Base-by-base conservation (phyloP, 2,113 vertebrate species). In the Delphinapterus leucas region DNA sequence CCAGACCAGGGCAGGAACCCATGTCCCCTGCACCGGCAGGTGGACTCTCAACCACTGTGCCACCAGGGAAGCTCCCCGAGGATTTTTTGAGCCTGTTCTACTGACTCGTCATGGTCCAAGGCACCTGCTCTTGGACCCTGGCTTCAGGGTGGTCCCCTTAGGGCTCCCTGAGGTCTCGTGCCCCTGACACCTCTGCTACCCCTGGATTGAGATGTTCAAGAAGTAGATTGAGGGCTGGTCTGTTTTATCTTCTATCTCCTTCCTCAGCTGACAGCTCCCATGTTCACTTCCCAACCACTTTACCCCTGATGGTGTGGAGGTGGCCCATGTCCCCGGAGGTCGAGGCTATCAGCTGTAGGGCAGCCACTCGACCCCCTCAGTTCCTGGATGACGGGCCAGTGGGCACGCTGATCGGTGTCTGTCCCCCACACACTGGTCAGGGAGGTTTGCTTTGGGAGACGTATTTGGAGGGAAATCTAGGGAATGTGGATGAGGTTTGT, bases 91-190 rank as follows among this genome's bases (percentile, higher is more conserved):
- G 12, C 23, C 20, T 20, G 5, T 55, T 74, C 31, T 68, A 6
- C 5, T 17, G 13, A 28, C 28, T 23, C 1, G 0, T 26, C 8
- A 0, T 10, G n/a, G 21, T 5, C 26, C 7, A 2, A 3, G 23
- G 28, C 1, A 0, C 13, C 55, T 20, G 47, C 47, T 14, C 2
- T 20, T 36, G 13, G 18, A 25, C 71, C 44, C 31, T 5, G 3
- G 65, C 9, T 47, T 55, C n/a, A 53, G 3, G 55, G 49, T 21
- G 53, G 12, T 6, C 36, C 26, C 20, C 13, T 58, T 13, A 28
- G 26, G 14, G 55, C 3, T 28, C 36, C 44, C 33, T 15, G 12
- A 28, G 25, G 12, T 55, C 25, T 18, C 6, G 5, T 38, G 9
- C 20, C 41, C 79, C 58, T 36, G 26, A 6, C 23, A 6, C 15